Conservation (phyloP, 2,888 invertebrate species). For the Troilus luridus region DNA sequence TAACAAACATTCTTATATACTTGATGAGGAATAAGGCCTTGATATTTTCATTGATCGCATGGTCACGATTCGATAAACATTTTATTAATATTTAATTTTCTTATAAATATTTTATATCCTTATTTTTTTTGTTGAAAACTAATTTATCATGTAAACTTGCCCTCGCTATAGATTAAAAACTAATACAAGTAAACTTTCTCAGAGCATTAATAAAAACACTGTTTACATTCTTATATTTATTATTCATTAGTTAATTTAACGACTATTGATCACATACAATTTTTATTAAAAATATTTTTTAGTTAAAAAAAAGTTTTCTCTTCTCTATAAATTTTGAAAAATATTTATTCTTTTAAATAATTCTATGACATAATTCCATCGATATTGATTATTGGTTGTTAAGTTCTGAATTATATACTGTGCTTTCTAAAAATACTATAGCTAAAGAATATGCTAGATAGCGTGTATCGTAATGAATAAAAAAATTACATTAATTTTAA, state of each 20-base stretch:
- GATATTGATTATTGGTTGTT: conserved; percentile 26
- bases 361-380: background rate
- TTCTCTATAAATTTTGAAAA: background rate
- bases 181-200: too few relatives aligned
- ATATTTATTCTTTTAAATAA: background rate
- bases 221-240: background rate
- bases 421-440: background rate
- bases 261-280: background rate
- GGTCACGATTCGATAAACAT: background rate
- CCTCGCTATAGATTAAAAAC: too few relatives aligned
- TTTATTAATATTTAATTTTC: background rate
- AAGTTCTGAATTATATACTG: conserved; percentile 2
- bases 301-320: background rate
- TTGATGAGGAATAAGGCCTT: background rate
- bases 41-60: background rate
- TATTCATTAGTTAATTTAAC: background rate
- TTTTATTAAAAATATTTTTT: background rate
- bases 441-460: background rate
- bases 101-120: background rate
- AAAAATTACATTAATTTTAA: background rate
- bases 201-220: too few relatives aligned
- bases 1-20: background rate
- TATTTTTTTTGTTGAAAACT: background rate
- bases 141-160: background rate
- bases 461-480: background rate